Percentiles rank a stretch among this genome's conserved stretches.
Conservation (phyloP, 2,797 vertebrate species). For the Myoxocephalus aenaeus region DNA sequence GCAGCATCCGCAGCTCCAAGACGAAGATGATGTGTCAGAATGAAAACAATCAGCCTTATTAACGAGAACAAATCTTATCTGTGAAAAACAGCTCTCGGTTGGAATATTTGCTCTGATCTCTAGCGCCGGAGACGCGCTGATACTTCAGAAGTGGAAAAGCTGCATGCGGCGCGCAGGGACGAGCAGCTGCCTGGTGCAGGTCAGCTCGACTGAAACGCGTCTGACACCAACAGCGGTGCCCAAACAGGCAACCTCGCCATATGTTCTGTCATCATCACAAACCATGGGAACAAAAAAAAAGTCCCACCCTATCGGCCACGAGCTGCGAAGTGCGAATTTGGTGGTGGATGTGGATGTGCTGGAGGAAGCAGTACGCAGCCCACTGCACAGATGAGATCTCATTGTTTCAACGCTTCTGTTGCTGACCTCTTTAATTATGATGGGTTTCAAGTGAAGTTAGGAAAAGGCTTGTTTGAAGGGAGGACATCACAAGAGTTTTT, state of each 20-base stretch:
- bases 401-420: conserved; percentile 27
- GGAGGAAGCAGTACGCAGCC: neutral
- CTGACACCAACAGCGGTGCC: conserved; percentile 63
- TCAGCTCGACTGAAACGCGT: conserved; percentile 71
- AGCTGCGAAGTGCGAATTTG: conserved; percentile 22
- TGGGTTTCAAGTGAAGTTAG: neutral
- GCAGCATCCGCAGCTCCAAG: conserved; percentile 62
- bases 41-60: conserved; percentile 10
- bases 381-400: neutral
- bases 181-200: conserved; percentile 76
- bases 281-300: conserved; percentile 56
- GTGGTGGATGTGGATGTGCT: neutral
- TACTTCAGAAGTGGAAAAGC: conserved; percentile 40
- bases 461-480: neutral
- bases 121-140: conserved; percentile 25
- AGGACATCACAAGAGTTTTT: conserved; percentile 5
- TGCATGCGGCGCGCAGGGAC: conserved; percentile 55
- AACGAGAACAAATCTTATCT: neutral
- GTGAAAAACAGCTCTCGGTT: neutral
- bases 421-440: conserved; percentile 6
- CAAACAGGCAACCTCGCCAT: conserved; percentile 71
- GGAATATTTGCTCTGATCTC: conserved; percentile 11
- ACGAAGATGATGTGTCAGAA: conserved; percentile 29
- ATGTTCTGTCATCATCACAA: conserved; percentile 71
- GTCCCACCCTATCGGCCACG: conserved; percentile 61